Conservation (phyloP, 2,888 invertebrate species). For the Tigriopus californicus region DNA sequence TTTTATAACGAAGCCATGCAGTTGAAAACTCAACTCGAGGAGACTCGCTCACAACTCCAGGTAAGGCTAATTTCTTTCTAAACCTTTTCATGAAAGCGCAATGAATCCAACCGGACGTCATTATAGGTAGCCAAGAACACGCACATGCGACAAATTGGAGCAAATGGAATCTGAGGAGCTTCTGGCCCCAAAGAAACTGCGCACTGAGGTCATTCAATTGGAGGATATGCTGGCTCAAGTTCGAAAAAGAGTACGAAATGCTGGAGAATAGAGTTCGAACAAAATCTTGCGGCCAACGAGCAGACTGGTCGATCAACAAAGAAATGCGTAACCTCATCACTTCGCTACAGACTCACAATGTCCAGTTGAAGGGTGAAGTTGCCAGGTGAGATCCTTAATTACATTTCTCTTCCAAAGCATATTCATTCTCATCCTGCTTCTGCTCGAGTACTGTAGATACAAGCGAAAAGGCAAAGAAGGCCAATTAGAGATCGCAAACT, state of each 20-base stretch:
- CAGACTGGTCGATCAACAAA: slow-evolving; percentile 89
- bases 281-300: slow-evolving; percentile 90
- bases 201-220: slow-evolving; percentile 85
- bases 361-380: slow-evolving; percentile 85
- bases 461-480: slow-evolving; percentile 65
- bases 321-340: slow-evolving; percentile 95
- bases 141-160: slow-evolving; percentile 84
- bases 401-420: too few relatives aligned
- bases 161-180: slow-evolving; percentile 97
- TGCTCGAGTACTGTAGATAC: too few relatives aligned
- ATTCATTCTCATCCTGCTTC: too few relatives aligned
- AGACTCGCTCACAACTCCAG: slow-evolving; percentile 34
- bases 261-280: slow-evolving; percentile 91
- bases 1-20: slow-evolving; percentile 93
- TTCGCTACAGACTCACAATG: slow-evolving; percentile 88
- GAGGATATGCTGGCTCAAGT: slow-evolving; percentile 85
- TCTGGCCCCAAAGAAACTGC: slow-evolving; percentile 77
- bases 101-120: too few relatives aligned
- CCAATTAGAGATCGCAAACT: slow-evolving; percentile 56
- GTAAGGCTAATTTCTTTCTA: neutral
- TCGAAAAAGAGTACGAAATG: slow-evolving; percentile 91
- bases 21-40: slow-evolving; percentile 82
- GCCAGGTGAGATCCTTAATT: too few relatives aligned
- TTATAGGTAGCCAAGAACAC: slow-evolving; percentile 77
- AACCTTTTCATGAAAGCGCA: too few relatives aligned